phyloP scores from a whole-genome alignment of 2,888 invertebrate genomes.

The Notodonta dromedarius region DNA sequence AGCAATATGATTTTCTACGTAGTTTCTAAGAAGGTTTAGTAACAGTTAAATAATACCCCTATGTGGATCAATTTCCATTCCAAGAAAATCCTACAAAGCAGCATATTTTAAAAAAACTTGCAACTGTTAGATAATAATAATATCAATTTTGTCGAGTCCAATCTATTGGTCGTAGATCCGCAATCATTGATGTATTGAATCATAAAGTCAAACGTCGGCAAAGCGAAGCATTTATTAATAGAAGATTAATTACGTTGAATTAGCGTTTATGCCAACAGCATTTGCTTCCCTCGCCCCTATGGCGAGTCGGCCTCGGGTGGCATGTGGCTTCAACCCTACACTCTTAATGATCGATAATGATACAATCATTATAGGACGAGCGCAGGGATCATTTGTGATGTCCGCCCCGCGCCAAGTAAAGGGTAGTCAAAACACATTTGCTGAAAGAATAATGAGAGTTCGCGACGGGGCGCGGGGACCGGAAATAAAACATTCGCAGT shows the following conservation, averaged over 20 bases:
- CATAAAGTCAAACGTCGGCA: too few relatives aligned
- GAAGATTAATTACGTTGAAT: conserved; percentile 2
- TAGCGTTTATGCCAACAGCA: conserved; percentile 2
- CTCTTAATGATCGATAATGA: conserved; percentile 72
- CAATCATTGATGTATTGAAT: neutral
- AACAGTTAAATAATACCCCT: neutral
- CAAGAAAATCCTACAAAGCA: too few relatives aligned
- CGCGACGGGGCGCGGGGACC: conserved; percentile 67
- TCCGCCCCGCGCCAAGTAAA: conserved; percentile 60
- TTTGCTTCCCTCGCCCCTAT: conserved; percentile 4
- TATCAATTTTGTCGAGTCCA: neutral
- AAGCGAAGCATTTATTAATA: neutral
- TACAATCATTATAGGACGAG: conserved; percentile 59
- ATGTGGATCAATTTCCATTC: too few relatives aligned
- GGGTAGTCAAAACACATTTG: conserved; percentile 81
- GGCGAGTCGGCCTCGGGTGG: conserved; percentile 5
- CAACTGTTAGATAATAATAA: too few relatives aligned
- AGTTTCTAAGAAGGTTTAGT: neutral
- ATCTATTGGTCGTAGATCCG: neutral
- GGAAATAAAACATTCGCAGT: conserved; percentile 75
- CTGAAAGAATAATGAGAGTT: conserved; percentile 78
- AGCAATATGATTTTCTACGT: neutral
- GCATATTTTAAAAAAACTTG: too few relatives aligned
- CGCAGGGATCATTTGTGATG: conserved; percentile 57
- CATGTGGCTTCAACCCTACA: conserved; percentile 33